Conservation (phyloP, 2,113 vertebrate genomes). For the Mirza zaza region DNA sequence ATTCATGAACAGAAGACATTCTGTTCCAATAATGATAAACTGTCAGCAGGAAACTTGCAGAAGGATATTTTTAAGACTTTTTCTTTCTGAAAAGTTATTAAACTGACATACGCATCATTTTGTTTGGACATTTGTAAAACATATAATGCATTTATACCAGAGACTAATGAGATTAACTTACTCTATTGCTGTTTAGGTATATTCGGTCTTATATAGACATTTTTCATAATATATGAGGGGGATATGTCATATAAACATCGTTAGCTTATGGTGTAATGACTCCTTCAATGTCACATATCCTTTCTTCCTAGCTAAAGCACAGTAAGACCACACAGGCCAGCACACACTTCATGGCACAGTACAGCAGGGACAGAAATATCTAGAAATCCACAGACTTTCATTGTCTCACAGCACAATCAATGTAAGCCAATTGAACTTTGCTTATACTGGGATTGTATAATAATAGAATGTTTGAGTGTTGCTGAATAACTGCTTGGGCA, state of each 20-base stretch:
- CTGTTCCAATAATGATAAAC: conserved; percentile 74
- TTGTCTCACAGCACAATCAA: background rate
- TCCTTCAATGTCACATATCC: background rate
- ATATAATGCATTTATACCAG: conserved; percentile 50
- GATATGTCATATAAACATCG: background rate
- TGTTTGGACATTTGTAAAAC: conserved; percentile 78
- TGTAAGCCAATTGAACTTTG: background rate
- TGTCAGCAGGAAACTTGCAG: conserved; percentile 65
- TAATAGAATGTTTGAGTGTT: background rate
- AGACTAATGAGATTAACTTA: conserved; percentile 74
- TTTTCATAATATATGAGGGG: background rate
- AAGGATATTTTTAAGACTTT: conserved; percentile 69
- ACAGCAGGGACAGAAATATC: background rate
- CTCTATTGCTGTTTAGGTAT: background rate
- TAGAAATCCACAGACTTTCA: background rate
- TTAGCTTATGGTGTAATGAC: background rate
- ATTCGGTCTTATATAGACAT: background rate
- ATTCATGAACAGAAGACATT: conserved; percentile 75
- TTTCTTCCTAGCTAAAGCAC: background rate
- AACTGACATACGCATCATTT: conserved; percentile 74
- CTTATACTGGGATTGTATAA: background rate
- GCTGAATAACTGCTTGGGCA: background rate
- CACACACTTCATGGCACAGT: background rate
- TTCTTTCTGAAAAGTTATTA: conserved; percentile 63
- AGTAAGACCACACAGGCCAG: background rate